A percentile compares a stretch with the other conserved stretches of the same genome.
Evolutionary conservation across 2,888 invertebrate species (phyloP).

Genomic region (Bellardia bayeri): DNA sequence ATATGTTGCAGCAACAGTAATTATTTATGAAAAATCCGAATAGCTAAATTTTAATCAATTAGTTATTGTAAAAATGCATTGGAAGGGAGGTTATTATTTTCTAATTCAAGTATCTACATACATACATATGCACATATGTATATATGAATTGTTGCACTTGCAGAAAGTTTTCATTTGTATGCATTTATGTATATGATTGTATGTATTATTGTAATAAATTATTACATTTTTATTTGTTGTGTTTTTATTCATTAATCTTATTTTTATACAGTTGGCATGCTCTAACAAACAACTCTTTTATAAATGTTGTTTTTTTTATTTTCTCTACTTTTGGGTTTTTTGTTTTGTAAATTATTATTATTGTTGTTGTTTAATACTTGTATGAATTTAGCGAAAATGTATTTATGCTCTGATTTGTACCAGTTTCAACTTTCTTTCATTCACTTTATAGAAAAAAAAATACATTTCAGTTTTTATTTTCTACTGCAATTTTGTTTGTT

Average conservation of each 20-base stretch:
- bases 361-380: conserved; percentile 50
- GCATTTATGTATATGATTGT: neutral
- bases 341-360: conserved; percentile 47
- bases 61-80: neutral
- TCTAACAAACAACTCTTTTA: conserved; percentile 61
- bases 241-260: conserved; percentile 57
- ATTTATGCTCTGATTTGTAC: conserved; percentile 85
- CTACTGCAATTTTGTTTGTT: conserved; percentile 34
- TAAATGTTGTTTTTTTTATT: conserved; percentile 2
- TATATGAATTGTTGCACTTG: neutral
- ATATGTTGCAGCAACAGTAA: neutral
- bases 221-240: conserved; percentile 21
- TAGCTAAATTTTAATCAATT: conserved; percentile 2
- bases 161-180: conserved; percentile 33
- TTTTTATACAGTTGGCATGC: conserved; percentile 63
- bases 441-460: conserved; percentile 55
- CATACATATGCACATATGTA: neutral
- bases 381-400: conserved; percentile 80
- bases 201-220: neutral
- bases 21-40: conserved; percentile 33
- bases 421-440: conserved; percentile 84
- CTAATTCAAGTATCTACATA: neutral
- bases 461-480: conserved; percentile 59
- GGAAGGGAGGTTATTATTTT: conserved; percentile 8
- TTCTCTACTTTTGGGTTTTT: conserved; percentile 6